Conservation (phyloP, 2,797 vertebrate genomes). For the Micropoecilia bifurca region DNA sequence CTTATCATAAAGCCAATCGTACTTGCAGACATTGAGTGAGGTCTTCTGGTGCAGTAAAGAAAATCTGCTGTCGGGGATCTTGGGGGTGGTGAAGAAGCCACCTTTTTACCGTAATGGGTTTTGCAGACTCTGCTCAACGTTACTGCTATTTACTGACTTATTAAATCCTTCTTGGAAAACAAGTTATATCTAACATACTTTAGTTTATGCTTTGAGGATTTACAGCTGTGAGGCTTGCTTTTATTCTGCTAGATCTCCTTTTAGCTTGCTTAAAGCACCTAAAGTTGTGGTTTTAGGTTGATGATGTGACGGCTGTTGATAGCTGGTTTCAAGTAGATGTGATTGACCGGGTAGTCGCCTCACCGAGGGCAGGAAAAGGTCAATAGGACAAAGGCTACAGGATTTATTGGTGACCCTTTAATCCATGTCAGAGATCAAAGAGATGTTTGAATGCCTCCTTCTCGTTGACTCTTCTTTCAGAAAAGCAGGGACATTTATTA, state of each 20-base stretch:
- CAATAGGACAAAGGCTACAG: slow-evolving; percentile 63
- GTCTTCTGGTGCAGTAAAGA: slow-evolving; percentile 66
- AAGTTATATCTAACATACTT: slow-evolving; percentile 6
- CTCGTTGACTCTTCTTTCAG: slow-evolving; percentile 28
- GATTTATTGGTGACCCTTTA: slow-evolving; percentile 70
- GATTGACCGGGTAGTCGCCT: slow-evolving; percentile 35
- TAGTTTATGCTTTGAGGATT: slow-evolving; percentile 3
- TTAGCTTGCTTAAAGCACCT: slow-evolving; percentile 4
- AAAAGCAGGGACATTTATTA: slow-evolving; percentile 10
- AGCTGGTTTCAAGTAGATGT: slow-evolving; percentile 32
- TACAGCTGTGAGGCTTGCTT: not conserved
- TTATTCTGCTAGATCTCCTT: slow-evolving; percentile 9
- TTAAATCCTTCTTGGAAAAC: slow-evolving; percentile 28
- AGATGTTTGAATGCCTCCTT: slow-evolving; percentile 52
- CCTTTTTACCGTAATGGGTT: slow-evolving; percentile 74
- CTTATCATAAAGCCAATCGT: slow-evolving; percentile 21
- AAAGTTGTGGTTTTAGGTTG: slow-evolving; percentile 27
- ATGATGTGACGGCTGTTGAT: slow-evolving; percentile 25
- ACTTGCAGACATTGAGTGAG: slow-evolving; percentile 28
- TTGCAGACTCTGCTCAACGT: slow-evolving; percentile 66
- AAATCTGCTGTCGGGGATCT: slow-evolving; percentile 54
- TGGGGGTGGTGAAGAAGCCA: slow-evolving; percentile 51
- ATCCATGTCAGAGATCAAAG: slow-evolving; percentile 75
- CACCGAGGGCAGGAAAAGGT: slow-evolving; percentile 53
- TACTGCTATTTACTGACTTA: slow-evolving; percentile 32